Evolutionary conservation across 2,113 vertebrate species (phyloP).

Genomic region (Callithrix jacchus): DNA sequence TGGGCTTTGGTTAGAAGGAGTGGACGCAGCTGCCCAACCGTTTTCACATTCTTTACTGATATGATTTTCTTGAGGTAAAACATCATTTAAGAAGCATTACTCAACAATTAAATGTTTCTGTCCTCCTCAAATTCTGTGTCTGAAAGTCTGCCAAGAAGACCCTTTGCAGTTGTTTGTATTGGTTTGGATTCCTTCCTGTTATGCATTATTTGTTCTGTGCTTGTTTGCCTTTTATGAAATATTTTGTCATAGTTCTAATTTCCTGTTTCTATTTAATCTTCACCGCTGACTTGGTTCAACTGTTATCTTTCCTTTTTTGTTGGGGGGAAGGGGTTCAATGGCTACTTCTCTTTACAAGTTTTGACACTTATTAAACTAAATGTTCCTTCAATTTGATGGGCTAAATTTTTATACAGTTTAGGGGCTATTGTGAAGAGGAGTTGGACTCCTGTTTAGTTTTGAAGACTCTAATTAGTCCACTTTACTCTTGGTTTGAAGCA

Average conservation of each 20-base stretch:
- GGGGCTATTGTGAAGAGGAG: neutral
- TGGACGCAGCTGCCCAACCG: constrained; percentile 65
- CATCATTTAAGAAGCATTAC: constrained; percentile 77
- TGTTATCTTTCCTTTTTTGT: constrained; percentile 15
- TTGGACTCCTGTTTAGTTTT: neutral
- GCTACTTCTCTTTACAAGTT: neutral
- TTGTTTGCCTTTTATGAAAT: constrained; percentile 79
- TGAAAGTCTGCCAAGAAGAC: constrained; percentile 80
- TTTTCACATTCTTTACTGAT: constrained; percentile 80
- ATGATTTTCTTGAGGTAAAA: constrained; percentile 79
- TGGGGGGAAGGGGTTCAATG: neutral
- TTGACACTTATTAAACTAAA: constrained; percentile 8
- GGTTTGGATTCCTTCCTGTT: constrained; percentile 81
- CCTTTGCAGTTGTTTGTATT: constrained; percentile 81
- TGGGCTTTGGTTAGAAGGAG: constrained; percentile 65
- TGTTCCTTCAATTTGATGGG: neutral
- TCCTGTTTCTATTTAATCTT: constrained; percentile 80
- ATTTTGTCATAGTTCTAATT: constrained; percentile 78
- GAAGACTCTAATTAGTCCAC: neutral
- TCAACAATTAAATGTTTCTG: constrained; percentile 80
- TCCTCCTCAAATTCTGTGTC: constrained; percentile 74
- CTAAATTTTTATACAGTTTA: neutral
- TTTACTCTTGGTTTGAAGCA: neutral
- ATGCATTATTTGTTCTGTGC: constrained; percentile 77
- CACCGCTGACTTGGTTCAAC: constrained; percentile 52